phyloP scores from a whole-genome alignment of 2,113 vertebrate species.

The Platycercus adscitus region DNA sequence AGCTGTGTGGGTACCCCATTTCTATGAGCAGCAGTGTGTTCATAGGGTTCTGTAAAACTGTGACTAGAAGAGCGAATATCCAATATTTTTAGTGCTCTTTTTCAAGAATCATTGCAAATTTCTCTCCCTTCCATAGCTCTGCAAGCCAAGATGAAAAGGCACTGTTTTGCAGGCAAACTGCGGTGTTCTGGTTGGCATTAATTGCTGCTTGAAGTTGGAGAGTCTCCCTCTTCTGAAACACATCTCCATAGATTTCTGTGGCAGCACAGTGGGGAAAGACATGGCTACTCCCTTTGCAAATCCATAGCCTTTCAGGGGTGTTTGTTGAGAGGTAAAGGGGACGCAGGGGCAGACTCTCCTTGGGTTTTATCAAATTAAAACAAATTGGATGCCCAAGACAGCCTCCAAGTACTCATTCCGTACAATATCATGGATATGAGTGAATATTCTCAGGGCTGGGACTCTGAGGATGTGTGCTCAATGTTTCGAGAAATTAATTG shows the following conservation, averaged over 20 bases:
- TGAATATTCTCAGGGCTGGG: background rate
- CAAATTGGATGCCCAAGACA: background rate
- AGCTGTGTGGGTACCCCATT: background rate
- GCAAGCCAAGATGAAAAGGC: background rate
- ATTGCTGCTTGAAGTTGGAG: background rate
- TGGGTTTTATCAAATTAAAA: background rate
- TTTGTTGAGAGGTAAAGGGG: background rate
- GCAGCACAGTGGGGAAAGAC: background rate
- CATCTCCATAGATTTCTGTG: background rate
- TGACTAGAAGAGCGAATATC: background rate
- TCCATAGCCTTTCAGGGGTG: background rate
- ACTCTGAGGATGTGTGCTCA: background rate
- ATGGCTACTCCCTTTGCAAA: background rate
- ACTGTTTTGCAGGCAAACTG: background rate
- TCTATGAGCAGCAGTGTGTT: background rate
- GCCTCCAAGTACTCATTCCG: background rate
- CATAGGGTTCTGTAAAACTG: background rate
- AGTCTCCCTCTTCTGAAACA: background rate
- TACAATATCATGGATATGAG: background rate
- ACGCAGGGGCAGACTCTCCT: background rate
- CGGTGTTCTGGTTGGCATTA: fast-evolving
- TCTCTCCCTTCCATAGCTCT: background rate
- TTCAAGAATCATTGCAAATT: background rate
- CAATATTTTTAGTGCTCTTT: background rate
- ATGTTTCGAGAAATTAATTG: background rate